Percentiles rank a stretch among this genome's conserved stretches.
These are phyloP conservation scores for Tribolium freemani DNA, from an alignment of 2,888 invertebrate genomes.

Conservation along the genomic window DNA sequence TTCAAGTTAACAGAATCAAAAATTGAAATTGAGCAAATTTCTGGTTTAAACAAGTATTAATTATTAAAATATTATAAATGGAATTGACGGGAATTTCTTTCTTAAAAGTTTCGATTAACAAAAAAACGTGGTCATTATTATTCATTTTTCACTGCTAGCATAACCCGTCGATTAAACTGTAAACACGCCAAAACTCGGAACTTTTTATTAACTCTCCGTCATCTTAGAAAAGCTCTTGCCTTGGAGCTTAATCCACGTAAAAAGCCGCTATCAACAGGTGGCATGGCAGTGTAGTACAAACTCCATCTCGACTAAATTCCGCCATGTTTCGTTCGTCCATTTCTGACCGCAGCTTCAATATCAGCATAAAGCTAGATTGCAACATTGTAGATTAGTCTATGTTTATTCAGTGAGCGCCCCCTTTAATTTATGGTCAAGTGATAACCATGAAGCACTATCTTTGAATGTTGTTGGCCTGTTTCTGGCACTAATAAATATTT, in stretches of 20 bases:
- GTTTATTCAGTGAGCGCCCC: slow-evolving; percentile 62
- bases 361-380: slow-evolving; percentile 60
- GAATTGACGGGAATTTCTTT: too few species aligned
- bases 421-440: slow-evolving; percentile 49
- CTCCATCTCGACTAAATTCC: neutral
- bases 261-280: slow-evolving; percentile 26
- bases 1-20: too few species aligned
- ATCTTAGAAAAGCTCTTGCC: slow-evolving; percentile 11
- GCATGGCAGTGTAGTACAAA: neutral
- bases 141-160: too few species aligned
- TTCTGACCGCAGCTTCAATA: slow-evolving; percentile 58
- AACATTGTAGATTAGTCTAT: slow-evolving; percentile 65
- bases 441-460: slow-evolving; percentile 50
- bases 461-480: slow-evolving; percentile 40
- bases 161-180: too few species aligned
- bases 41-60: too few species aligned
- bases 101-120: too few species aligned
- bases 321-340: slow-evolving; percentile 44
- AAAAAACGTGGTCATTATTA: too few species aligned
- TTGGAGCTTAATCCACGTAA: neutral
- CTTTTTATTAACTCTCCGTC: too few species aligned
- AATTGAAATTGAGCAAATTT: too few species aligned
- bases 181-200: too few species aligned
- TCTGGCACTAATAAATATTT: slow-evolving; percentile 11
- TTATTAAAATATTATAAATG: too few species aligned